These are phyloP conservation scores for Turritopsis rubra DNA, from an alignment of 30 jellyfish, hydroid and myxozoan species.

Conservation along the genomic window DNA sequence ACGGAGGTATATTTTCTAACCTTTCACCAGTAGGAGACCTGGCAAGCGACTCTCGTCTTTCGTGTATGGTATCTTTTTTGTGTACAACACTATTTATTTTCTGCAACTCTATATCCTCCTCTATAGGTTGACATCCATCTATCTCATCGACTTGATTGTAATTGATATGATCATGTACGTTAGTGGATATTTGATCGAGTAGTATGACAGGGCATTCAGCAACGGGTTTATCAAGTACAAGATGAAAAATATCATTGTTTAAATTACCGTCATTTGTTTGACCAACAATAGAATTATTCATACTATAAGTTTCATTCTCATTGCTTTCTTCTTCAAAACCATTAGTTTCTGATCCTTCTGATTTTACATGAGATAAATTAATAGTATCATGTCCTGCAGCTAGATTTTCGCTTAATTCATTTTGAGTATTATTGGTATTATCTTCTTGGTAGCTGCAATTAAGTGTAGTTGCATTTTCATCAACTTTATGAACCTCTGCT, in stretches of 20 bases:
- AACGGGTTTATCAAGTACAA: neutral
- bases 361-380: neutral
- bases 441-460: neutral
- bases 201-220: neutral
- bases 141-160: neutral
- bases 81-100: neutral
- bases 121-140: neutral
- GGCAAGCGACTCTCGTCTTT: neutral
- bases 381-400: neutral
- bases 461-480: neutral
- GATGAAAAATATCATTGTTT: neutral
- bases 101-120: neutral
- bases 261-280: neutral
- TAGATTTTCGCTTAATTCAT: neutral
- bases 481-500: neutral
- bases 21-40: conserved; percentile 41
- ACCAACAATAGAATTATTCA: neutral
- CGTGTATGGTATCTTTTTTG: neutral
- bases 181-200: neutral
- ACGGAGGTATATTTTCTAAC: conserved; percentile 54
- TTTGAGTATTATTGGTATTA: neutral
- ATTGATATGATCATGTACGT: neutral
- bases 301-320: neutral
- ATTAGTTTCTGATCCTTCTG: neutral
- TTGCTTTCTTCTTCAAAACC: neutral